These are phyloP conservation scores for Andrena marginata DNA, from an alignment of 2,888 invertebrate species.

Conservation along the genomic window DNA sequence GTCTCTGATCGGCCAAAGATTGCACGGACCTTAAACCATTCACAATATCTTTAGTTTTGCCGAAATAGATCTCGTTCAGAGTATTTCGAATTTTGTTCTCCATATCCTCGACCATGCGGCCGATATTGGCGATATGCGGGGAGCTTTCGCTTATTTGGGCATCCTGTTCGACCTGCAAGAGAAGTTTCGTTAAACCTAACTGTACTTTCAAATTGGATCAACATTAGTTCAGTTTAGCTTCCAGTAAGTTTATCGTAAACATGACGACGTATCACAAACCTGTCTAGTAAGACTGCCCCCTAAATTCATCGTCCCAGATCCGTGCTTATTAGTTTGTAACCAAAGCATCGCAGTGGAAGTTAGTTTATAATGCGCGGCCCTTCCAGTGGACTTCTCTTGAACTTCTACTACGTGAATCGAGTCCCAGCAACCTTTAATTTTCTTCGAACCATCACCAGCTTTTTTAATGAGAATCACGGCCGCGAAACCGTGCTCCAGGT, in stretches of 20 bases:
- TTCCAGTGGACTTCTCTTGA: slow-evolving; percentile 97
- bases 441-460: slow-evolving; percentile 98
- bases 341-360: slow-evolving; percentile 99
- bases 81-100: slow-evolving; percentile 99
- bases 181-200: neutral
- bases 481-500: slow-evolving; percentile 98
- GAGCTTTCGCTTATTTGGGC: slow-evolving; percentile 95
- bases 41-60: slow-evolving; percentile 99
- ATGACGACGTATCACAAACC: slow-evolving; percentile 84
- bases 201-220: neutral
- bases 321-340: slow-evolving; percentile 98
- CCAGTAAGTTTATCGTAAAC: neutral
- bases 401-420: slow-evolving; percentile 99
- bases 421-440: slow-evolving; percentile 99
- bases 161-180: slow-evolving; percentile 93
- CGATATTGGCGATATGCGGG: slow-evolving; percentile 99
- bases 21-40: slow-evolving; percentile 95
- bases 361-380: slow-evolving; percentile 98
- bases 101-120: slow-evolving; percentile 99
- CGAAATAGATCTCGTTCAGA: slow-evolving; percentile 99
- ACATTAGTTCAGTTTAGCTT: neutral
- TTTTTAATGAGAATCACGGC: slow-evolving; percentile 99
- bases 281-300: slow-evolving; percentile 99
- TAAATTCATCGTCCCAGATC: slow-evolving; percentile 99
- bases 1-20: slow-evolving; percentile 93